A percentile compares a stretch with the other conserved stretches of the same genome.
phyloP scores from a whole-genome alignment of 2,113 vertebrate genomes.

The Bubo scandiacus region DNA sequence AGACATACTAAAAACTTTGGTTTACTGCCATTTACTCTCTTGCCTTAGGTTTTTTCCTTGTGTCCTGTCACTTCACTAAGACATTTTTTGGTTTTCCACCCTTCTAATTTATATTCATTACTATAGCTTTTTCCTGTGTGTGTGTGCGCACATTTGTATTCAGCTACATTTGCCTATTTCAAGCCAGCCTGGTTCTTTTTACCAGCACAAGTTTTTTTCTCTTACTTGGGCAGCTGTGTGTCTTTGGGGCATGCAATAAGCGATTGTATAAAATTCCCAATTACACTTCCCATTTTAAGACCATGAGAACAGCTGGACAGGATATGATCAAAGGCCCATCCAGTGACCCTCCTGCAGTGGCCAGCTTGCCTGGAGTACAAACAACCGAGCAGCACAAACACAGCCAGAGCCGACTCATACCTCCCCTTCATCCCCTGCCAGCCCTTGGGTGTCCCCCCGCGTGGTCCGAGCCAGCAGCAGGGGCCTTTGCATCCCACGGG shows the following conservation, averaged over 20 bases:
- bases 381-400: neutral
- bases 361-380: neutral
- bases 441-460: no score
- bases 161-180: conserved; percentile 3
- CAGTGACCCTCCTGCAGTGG: neutral
- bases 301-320: neutral
- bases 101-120: conserved; percentile 38
- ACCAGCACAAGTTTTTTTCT: neutral
- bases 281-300: neutral
- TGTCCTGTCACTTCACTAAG: neutral
- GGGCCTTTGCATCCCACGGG: neutral
- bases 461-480: accelerated
- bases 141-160: conserved; percentile 24
- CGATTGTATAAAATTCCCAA: neutral
- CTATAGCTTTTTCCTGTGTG: neutral
- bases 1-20: neutral
- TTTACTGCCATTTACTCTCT: neutral
- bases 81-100: neutral
- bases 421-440: accelerated
- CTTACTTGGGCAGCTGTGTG: neutral
- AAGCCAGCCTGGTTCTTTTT: neutral
- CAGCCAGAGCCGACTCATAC: neutral
- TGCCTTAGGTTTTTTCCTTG: neutral
- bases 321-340: neutral
- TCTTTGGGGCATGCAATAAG: neutral